A percentile compares a stretch with the other conserved stretches of the same genome.
phyloP scores from a whole-genome alignment of 2,113 vertebrate species.

The Brachyistius frenatus region DNA sequence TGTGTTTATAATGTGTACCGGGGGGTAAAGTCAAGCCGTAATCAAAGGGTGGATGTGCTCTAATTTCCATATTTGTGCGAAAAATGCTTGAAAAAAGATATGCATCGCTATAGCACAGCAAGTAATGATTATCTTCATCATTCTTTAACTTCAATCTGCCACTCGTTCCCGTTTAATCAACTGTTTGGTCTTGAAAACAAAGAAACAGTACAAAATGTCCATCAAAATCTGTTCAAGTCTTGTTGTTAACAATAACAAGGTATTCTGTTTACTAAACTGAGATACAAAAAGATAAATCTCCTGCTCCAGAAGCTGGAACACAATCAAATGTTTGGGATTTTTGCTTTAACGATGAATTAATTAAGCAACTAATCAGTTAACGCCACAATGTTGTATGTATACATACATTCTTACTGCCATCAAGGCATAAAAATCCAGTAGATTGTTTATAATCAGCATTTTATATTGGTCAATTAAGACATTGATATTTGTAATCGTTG shows the following conservation, averaged over 20 bases:
- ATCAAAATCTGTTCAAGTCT: neutral
- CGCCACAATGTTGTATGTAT: neutral
- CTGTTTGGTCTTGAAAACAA: too few relatives aligned
- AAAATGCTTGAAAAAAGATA: neutral
- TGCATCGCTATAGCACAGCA: neutral
- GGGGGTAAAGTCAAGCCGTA: neutral
- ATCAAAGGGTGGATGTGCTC: too few relatives aligned
- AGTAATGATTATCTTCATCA: neutral
- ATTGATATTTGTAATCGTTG: too few relatives aligned
- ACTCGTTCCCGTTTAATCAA: neutral
- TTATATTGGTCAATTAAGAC: too few relatives aligned
- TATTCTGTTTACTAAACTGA: neutral
- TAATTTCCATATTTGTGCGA: neutral
- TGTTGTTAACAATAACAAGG: neutral
- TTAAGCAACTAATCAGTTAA: too few relatives aligned
- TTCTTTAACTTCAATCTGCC: neutral
- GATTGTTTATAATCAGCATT: too few relatives aligned
- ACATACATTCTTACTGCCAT: too few relatives aligned
- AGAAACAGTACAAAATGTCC: too few relatives aligned
- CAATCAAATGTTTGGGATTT: too few relatives aligned
- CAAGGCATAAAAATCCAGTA: too few relatives aligned
- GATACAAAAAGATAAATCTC: neutral
- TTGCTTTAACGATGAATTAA: too few relatives aligned
- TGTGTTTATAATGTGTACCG: neutral
- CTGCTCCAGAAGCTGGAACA: too few relatives aligned